phyloP scores from a whole-genome alignment of 2,797 vertebrate species.

The Galaxias olidus region DNA sequence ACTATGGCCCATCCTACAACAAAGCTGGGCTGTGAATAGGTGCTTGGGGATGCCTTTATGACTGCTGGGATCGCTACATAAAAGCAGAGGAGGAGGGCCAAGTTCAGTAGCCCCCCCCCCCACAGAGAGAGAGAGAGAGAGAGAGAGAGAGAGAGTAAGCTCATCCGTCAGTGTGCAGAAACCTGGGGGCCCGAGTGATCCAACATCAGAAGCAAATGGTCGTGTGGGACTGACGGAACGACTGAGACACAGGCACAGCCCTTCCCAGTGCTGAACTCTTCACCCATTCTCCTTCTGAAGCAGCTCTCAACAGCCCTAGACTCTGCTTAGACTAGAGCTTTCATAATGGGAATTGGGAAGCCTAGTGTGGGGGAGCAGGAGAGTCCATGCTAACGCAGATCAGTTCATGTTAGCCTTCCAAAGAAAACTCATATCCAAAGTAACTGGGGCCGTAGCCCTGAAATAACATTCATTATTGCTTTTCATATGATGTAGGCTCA shows the following conservation, averaged over 20 bases:
- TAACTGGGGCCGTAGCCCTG: too few relatives aligned
- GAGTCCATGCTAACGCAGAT: too few relatives aligned
- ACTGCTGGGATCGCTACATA: background rate
- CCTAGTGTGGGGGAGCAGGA: too few relatives aligned
- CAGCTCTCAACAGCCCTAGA: background rate
- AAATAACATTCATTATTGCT: too few relatives aligned
- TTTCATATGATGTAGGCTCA: too few relatives aligned
- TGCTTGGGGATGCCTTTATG: background rate
- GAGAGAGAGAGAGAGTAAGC: background rate
- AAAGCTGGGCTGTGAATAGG: background rate
- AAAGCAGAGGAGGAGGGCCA: background rate
- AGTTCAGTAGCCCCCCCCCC: too few relatives aligned
- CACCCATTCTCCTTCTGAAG: background rate
- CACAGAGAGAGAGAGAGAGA: background rate
- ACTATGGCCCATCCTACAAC: too few relatives aligned
- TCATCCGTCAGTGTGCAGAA: conserved; percentile 20
- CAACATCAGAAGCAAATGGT: background rate
- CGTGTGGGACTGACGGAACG: background rate
- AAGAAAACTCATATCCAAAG: too few relatives aligned
- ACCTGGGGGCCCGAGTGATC: conserved; percentile 5
- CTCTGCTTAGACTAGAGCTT: background rate
- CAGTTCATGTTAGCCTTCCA: too few relatives aligned
- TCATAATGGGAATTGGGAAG: background rate
- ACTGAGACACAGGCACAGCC: background rate
- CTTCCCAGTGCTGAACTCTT: background rate